These are phyloP conservation scores for Eupithecia vulgata DNA, from an alignment of 2,888 invertebrate genomes.

Conservation along the genomic window DNA sequence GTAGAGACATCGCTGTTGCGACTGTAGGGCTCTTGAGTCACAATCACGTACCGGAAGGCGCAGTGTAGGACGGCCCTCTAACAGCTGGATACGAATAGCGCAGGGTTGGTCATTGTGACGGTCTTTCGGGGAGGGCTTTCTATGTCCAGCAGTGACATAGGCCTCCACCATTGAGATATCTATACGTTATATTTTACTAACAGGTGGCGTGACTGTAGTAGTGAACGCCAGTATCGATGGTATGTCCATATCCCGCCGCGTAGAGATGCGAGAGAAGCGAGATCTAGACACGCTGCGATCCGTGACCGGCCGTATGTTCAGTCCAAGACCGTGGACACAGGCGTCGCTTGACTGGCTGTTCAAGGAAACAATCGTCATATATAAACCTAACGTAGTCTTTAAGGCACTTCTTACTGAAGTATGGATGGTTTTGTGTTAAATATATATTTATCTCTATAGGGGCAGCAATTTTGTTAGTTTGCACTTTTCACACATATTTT, in stretches of 20 bases:
- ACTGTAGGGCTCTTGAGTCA: background rate
- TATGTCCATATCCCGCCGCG: constrained; percentile 77
- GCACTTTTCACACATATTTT: too few relatives aligned
- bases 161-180: background rate
- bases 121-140: too few relatives aligned
- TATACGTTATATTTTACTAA: constrained; percentile 40
- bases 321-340: constrained; percentile 68
- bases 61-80: background rate
- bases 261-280: constrained; percentile 71
- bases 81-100: too few relatives aligned
- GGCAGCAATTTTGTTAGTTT: too few relatives aligned
- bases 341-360: constrained; percentile 58
- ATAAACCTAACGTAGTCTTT: too few relatives aligned
- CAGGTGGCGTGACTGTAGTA: constrained; percentile 60
- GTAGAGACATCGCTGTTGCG: background rate
- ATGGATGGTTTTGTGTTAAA: too few relatives aligned
- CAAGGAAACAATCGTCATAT: constrained; percentile 2
- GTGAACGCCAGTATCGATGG: constrained; percentile 75
- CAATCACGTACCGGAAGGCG: background rate
- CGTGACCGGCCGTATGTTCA: constrained; percentile 64
- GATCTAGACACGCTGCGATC: constrained; percentile 75
- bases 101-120: too few relatives aligned
- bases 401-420: too few relatives aligned
- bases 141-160: background rate
- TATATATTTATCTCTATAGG: too few relatives aligned